These are phyloP conservation scores for Caenorhabditis latens DNA, from an alignment of 1,140 invertebrate genomes.

Conservation along the genomic window DNA sequence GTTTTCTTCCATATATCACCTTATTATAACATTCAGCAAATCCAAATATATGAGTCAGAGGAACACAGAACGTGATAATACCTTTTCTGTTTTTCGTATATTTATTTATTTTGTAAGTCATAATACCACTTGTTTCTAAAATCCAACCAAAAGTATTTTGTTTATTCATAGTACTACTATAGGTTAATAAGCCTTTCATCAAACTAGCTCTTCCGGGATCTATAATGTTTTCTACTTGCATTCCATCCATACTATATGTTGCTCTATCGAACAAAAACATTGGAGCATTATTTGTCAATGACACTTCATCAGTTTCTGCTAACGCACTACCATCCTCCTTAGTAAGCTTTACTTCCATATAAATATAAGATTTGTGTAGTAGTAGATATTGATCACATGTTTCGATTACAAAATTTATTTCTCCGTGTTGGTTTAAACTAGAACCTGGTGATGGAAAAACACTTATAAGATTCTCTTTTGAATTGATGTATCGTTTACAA, in stretches of 20 bases:
- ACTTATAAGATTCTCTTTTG: slow-evolving; percentile 65
- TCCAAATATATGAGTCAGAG: slow-evolving; percentile 67
- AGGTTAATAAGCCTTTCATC: slow-evolving; percentile 66
- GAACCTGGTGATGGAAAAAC: slow-evolving; percentile 64
- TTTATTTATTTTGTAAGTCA: slow-evolving; percentile 64
- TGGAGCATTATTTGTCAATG: slow-evolving; percentile 67
- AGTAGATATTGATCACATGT: slow-evolving; percentile 66
- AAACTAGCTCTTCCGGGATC: slow-evolving; percentile 66
- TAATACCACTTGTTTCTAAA: slow-evolving; percentile 43
- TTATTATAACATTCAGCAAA: slow-evolving; percentile 67
- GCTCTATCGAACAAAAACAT: slow-evolving; percentile 68
- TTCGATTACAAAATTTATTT: slow-evolving; percentile 68
- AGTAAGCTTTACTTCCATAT: slow-evolving; percentile 61
- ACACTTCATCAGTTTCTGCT: slow-evolving; percentile 62
- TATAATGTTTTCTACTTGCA: slow-evolving; percentile 63
- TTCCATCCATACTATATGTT: slow-evolving; percentile 67
- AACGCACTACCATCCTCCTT: slow-evolving; percentile 62
- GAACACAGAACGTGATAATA: slow-evolving; percentile 60
- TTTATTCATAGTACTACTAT: slow-evolving; percentile 65
- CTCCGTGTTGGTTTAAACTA: slow-evolving; percentile 68
- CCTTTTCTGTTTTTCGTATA: slow-evolving; percentile 67
- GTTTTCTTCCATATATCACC: slow-evolving; percentile 66
- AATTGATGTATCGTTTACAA: slow-evolving; percentile 53
- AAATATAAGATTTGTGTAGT: slow-evolving; percentile 67
- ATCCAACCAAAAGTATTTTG: slow-evolving; percentile 69